Evolutionary conservation across 1,140 invertebrate genomes (phyloP), one percentile per base, ranked within the genome.

Genomic region (Brachionus koreanus): DNA sequence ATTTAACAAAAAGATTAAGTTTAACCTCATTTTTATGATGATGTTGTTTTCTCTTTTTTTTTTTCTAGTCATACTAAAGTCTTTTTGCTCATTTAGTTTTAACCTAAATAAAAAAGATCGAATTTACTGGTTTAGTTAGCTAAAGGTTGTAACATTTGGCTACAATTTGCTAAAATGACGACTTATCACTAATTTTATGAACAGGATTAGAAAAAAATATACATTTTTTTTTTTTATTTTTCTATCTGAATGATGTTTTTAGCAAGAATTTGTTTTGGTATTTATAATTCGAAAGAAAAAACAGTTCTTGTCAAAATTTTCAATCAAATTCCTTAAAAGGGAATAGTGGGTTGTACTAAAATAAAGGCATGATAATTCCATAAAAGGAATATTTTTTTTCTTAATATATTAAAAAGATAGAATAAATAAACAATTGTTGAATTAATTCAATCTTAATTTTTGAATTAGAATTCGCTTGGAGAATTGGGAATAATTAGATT

Each of bases 1-100:
- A 69, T 69, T 69, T 69, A 69, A 33, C 65, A 37, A 69, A 69
- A 69, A 69, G 65, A 69, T 69, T 69, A 69, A 69, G 65, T 69
- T 69, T 69, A 69, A 39, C 65, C 65, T 69, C 65, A 39, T 69
- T 69, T 69, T 29, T 29, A 29, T 29, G 29, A 29, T 69, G 33
- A 39, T 69, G 33, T 69, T 67, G 3, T 25, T 37, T 67, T 29
- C 29, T 29, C 29, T 67, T 35, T 67, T n/a, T 39, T 69, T 19
- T 43, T 39, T 69, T 69, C 25, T 65, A 33, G 63, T 37, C n/a
- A 37, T 65, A 65, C 33, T 33, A 35, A n/a, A 33, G 25, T 65
- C 63, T 65, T 37, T 33, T 65, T 33, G 25, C 25, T 33, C 25
- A 65, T 33, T 33, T 65, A n/a, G 33, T 37, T 33, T 33, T 65